Evolutionary conservation across 1,140 invertebrate species (phyloP).

Genomic region (Meloidogyne floridensis): DNA sequence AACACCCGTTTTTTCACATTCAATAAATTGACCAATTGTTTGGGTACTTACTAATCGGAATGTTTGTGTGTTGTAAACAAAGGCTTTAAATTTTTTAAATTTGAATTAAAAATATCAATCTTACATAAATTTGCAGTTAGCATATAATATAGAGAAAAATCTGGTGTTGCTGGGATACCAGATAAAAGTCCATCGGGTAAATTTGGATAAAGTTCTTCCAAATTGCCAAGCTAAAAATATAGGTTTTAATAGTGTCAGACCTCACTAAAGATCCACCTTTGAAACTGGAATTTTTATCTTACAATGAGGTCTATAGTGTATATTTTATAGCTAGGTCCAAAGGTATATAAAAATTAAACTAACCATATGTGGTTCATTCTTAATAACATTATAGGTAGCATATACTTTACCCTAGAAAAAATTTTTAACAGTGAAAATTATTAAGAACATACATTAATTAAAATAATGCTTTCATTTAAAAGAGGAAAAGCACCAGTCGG

Average conservation of each 20-base stretch:
- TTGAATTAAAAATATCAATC: neutral
- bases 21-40: constrained; percentile 31
- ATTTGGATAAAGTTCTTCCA: constrained; percentile 36
- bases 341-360: neutral
- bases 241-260: too few species aligned
- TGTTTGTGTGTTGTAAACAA: constrained; percentile 27
- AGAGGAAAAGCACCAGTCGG: constrained; percentile 43
- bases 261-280: too few species aligned
- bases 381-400: constrained; percentile 42
- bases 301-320: too few species aligned
- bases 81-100: constrained; percentile 12
- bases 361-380: constrained; percentile 40
- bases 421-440: neutral
- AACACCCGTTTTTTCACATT: constrained; percentile 19
- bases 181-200: constrained; percentile 42
- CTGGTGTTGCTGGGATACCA: constrained; percentile 31
- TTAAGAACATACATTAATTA: constrained; percentile 35
- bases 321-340: too few species aligned
- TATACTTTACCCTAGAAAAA: constrained; percentile 47
- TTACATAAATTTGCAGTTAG: constrained; percentile 28
- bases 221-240: constrained; percentile 1
- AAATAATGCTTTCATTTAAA: constrained; percentile 47
- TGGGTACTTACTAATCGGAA: constrained; percentile 18
- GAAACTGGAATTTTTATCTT: too few species aligned
- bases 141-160: constrained; percentile 31